These are phyloP conservation scores for Otocyon megalotis DNA, from an alignment of 2,113 vertebrate genomes.

Conservation along the genomic window DNA sequence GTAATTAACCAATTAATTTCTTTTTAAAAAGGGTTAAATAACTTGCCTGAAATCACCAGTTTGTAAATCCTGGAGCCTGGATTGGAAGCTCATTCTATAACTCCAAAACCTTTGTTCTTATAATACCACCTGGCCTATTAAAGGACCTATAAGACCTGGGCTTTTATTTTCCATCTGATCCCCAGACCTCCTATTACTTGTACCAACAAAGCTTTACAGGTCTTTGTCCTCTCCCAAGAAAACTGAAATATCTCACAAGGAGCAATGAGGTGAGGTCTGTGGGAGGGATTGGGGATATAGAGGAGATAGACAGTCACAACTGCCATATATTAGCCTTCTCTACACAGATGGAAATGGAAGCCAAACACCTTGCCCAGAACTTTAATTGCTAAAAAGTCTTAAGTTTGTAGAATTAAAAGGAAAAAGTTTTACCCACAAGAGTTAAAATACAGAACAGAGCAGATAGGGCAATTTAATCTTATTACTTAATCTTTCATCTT, in stretches of 20 bases:
- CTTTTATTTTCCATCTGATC: background rate
- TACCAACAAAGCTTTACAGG: background rate
- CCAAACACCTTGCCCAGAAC: background rate
- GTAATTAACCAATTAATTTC: background rate
- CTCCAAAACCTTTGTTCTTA: background rate
- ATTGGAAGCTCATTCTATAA: background rate
- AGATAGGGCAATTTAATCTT: background rate
- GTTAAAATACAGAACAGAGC: background rate
- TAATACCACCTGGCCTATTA: background rate
- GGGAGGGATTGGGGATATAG: background rate
- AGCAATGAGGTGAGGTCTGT: background rate
- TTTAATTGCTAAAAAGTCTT: conserved; percentile 19
- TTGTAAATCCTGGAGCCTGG: background rate
- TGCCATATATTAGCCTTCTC: background rate
- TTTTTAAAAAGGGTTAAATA: background rate
- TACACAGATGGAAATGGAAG: background rate
- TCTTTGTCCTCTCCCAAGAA: conserved; percentile 12
- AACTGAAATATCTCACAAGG: background rate
- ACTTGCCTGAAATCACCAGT: background rate
- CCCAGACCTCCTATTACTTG: background rate
- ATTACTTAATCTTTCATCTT: conserved; percentile 21
- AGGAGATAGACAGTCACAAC: background rate
- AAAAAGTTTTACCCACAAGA: background rate
- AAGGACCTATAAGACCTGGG: background rate
- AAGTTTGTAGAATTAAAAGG: background rate